Evolutionary conservation across 2,113 vertebrate species (phyloP).

Genomic region (Sardina pilchardus): DNA sequence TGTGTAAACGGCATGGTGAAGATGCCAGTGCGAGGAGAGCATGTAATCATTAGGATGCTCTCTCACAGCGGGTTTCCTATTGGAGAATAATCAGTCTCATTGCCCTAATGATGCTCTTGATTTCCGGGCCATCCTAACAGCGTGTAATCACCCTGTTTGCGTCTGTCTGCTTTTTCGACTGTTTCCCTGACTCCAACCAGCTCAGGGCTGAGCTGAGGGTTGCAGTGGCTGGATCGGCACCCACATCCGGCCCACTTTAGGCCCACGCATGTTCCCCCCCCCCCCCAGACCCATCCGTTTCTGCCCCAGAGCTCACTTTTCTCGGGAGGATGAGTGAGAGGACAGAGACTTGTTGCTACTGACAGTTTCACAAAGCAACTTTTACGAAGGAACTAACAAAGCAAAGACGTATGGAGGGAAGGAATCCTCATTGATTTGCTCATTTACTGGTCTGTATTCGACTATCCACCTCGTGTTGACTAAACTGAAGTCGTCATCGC

Average conservation of each 20-base stretch:
- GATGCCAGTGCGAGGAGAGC: slow-evolving; percentile 51
- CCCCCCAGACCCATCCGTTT: background rate
- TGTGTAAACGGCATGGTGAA: slow-evolving; percentile 31
- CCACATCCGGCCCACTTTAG: background rate
- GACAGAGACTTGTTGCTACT: background rate
- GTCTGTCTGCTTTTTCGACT: background rate
- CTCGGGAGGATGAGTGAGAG: background rate
- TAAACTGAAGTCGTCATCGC: slow-evolving; percentile 34
- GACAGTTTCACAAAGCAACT: background rate
- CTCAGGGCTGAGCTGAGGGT: background rate
- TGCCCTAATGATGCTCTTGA: slow-evolving; percentile 45
- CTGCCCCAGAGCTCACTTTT: background rate
- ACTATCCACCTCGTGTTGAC: slow-evolving; percentile 20
- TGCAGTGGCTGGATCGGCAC: background rate
- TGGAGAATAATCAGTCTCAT: slow-evolving; percentile 59
- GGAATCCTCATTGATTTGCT: background rate
- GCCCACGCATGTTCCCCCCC: too few relatives aligned
- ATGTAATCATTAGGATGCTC: slow-evolving; percentile 54
- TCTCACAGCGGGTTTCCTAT: slow-evolving; percentile 50
- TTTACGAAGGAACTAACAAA: background rate
- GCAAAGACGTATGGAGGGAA: too few relatives aligned
- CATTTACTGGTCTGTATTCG: slow-evolving; percentile 20
- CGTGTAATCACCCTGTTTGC: background rate
- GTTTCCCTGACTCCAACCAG: background rate
- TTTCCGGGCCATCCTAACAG: background rate